A percentile compares a stretch with the other conserved stretches of the same genome.
phyloP scores from a whole-genome alignment of 2,797 vertebrate species.

The Decapterus maruadsi region DNA sequence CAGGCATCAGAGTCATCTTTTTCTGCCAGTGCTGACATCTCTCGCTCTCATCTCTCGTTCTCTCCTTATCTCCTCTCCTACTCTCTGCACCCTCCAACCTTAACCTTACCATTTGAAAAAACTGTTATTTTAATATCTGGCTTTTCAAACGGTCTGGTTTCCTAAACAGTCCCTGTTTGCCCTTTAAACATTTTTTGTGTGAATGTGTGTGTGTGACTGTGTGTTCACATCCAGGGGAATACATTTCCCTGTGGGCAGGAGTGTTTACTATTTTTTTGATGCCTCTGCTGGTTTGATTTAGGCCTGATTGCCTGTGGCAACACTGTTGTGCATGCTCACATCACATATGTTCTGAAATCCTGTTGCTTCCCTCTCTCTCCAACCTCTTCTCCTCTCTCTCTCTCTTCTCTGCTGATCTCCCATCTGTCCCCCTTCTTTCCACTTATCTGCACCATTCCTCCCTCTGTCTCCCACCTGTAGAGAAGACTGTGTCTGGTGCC shows the following conservation, averaged over 20 bases:
- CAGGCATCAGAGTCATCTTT: slow-evolving; percentile 55
- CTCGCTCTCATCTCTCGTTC: slow-evolving; percentile 40
- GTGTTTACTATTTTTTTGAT: slow-evolving; percentile 67
- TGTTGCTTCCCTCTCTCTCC: slow-evolving; percentile 58
- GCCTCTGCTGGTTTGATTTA: slow-evolving; percentile 65
- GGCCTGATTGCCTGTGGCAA: slow-evolving; percentile 69
- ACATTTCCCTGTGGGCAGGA: slow-evolving; percentile 52
- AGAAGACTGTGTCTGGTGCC: slow-evolving; percentile 82
- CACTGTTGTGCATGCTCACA: slow-evolving; percentile 65
- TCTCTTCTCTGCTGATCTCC: slow-evolving; percentile 54
- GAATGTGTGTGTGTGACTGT: slow-evolving; percentile 2
- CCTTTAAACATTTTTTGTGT: slow-evolving; percentile 49
- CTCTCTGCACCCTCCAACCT: slow-evolving; percentile 39
- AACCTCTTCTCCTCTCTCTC: slow-evolving; percentile 25
- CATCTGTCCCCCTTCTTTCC: slow-evolving; percentile 64
- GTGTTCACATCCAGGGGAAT: slow-evolving; percentile 45
- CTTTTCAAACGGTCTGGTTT: slow-evolving; percentile 49
- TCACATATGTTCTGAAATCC: slow-evolving; percentile 73
- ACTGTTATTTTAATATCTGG: slow-evolving; percentile 40
- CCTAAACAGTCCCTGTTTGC: slow-evolving; percentile 43
- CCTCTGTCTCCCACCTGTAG: slow-evolving; percentile 60
- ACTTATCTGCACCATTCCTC: slow-evolving; percentile 42
- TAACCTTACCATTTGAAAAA: slow-evolving; percentile 50
- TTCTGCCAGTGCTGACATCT: slow-evolving; percentile 49
- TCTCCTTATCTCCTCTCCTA: slow-evolving; percentile 21